A percentile compares a stretch with the other conserved stretches of the same genome.
phyloP scores from a whole-genome alignment of 2,888 invertebrate genomes.

The Agriopis aurantiaria region DNA sequence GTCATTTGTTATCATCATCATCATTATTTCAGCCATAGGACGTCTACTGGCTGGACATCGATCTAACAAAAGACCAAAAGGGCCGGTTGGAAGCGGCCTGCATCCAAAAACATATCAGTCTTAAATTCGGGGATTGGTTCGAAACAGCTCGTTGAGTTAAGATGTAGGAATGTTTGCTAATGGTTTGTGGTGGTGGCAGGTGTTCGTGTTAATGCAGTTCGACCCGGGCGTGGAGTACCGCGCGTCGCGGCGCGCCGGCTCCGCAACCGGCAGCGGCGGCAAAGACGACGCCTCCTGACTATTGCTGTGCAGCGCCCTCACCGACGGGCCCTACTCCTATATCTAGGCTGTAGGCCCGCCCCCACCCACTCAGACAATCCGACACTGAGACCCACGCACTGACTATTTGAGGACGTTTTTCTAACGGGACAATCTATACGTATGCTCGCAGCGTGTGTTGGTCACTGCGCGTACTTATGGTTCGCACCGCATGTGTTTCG shows the following conservation, averaged over 20 bases:
- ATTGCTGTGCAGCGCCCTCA: slow-evolving; percentile 99
- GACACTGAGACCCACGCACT: slow-evolving; percentile 25
- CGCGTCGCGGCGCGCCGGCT: slow-evolving; percentile 89
- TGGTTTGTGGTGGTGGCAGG: slow-evolving; percentile 84
- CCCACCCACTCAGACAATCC: slow-evolving; percentile 62
- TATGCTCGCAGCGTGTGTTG: background rate
- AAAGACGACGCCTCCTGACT: slow-evolving; percentile 99
- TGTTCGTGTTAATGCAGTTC: slow-evolving; percentile 99
- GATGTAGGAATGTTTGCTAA: no score
- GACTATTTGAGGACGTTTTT: slow-evolving; percentile 1
- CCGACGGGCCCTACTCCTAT: slow-evolving; percentile 98
- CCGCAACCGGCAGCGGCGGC: slow-evolving; percentile 72
- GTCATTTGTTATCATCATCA: no score
- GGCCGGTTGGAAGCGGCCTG: no score
- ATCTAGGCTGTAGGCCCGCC: slow-evolving; percentile 86
- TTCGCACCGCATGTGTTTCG: no score
- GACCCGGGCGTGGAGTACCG: slow-evolving; percentile 99
- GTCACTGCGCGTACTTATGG: background rate
- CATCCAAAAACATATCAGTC: no score
- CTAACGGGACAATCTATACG: background rate
- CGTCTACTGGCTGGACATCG: no score
- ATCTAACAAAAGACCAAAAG: no score
- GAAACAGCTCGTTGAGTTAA: no score
- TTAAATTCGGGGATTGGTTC: no score
- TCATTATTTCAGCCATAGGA: no score